Evolutionary conservation across 2,888 invertebrate genomes (phyloP).

Genomic region (Tinea trinotella): DNA sequence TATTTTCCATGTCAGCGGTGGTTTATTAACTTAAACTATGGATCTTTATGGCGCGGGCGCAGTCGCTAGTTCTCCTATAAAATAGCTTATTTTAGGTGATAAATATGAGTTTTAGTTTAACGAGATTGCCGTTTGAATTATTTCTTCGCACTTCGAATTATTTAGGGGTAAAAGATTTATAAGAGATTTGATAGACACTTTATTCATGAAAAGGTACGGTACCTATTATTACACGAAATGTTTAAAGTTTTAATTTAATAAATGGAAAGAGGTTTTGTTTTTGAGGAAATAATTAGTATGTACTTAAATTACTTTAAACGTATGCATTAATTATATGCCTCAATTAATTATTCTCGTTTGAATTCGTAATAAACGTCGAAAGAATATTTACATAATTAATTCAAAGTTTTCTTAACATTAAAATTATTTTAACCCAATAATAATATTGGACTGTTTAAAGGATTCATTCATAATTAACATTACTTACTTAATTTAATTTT

Average conservation of each 20-base stretch:
- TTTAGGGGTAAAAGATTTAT: no score
- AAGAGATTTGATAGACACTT: no score
- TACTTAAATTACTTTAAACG: not conserved
- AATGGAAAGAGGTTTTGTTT: not conserved
- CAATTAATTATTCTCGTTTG: constrained; percentile 1
- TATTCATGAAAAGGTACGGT: no score
- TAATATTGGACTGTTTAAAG: not conserved
- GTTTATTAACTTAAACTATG: constrained; percentile 47
- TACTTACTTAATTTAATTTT: no score
- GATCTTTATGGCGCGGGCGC: constrained; percentile 24
- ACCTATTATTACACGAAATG: no score
- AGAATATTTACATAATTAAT: not conserved
- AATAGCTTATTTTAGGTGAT: constrained; percentile 52
- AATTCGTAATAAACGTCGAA: not conserved
- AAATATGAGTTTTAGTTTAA: constrained; percentile 60
- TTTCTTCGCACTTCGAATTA: no score
- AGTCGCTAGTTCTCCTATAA: constrained; percentile 35
- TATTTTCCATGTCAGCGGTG: constrained; percentile 67
- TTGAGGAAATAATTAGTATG: not conserved
- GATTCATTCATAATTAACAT: not conserved
- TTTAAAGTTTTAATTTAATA: no score
- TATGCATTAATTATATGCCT: constrained; percentile 4
- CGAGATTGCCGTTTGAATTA: constrained; percentile 55
- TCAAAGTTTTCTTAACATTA: not conserved
- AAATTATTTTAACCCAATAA: constrained; percentile 4